Conservation (phyloP, 2,797 vertebrate genomes). For the Sebastes jordani region DNA sequence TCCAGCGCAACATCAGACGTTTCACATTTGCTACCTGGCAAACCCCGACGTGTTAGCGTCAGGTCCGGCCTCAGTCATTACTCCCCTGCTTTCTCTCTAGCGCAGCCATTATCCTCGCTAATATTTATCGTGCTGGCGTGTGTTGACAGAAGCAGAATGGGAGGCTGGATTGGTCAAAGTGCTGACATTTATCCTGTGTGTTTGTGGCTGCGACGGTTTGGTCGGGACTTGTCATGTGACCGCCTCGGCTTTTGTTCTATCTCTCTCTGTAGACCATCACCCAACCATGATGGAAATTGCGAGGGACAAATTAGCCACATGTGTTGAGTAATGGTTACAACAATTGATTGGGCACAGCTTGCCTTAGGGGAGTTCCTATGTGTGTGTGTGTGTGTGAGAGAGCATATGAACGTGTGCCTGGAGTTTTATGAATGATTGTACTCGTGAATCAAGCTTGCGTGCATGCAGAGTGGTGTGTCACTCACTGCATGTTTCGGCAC, state of each 20-base stretch:
- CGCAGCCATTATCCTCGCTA: slow-evolving; percentile 18
- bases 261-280: slow-evolving; percentile 66
- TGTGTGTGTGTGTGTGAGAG: slow-evolving; percentile 2
- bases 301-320: slow-evolving; percentile 75
- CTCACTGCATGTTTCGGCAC: neutral
- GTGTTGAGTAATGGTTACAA: slow-evolving; percentile 72
- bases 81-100: neutral
- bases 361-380: neutral
- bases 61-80: slow-evolving; percentile 18
- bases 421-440: slow-evolving; percentile 1
- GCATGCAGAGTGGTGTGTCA: neutral
- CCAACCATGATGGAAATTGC: slow-evolving; percentile 68
- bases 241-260: slow-evolving; percentile 57
- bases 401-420: slow-evolving; percentile 1
- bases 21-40: slow-evolving; percentile 52
- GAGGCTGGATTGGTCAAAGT: slow-evolving; percentile 59
- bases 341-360: slow-evolving; percentile 73
- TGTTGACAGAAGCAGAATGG: slow-evolving; percentile 47
- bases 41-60: slow-evolving; percentile 25
- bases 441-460: slow-evolving; percentile 9
- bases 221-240: slow-evolving; percentile 54
- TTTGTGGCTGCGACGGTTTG: slow-evolving; percentile 71
- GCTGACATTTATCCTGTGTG: slow-evolving; percentile 70
- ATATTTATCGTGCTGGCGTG: slow-evolving; percentile 35
- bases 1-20: slow-evolving; percentile 43